Evolutionary conservation across 2,113 vertebrate species (phyloP).

Genomic region (Ceyx melanurus): DNA sequence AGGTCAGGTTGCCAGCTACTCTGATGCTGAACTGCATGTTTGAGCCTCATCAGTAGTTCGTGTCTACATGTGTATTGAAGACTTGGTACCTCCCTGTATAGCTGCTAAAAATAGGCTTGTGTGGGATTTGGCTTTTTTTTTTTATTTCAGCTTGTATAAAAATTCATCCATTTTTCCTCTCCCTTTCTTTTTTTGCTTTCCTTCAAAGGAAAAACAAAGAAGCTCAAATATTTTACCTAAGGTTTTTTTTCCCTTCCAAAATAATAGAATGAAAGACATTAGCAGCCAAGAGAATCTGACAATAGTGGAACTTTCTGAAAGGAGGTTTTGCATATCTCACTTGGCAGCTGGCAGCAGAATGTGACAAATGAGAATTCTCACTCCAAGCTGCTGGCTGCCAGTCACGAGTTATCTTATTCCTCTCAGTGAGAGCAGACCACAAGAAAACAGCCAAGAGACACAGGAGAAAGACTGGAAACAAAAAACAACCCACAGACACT

Average conservation of each 20-base stretch:
- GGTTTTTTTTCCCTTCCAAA: background rate
- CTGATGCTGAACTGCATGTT: background rate
- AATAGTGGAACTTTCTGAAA: slow-evolving; percentile 46
- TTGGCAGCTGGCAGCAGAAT: slow-evolving; percentile 54
- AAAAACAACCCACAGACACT: too few species aligned
- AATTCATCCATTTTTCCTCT: background rate
- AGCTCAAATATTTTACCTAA: slow-evolving; percentile 20
- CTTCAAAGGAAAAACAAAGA: background rate
- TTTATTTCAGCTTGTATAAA: background rate
- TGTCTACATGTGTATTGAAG: background rate
- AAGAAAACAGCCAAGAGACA: background rate
- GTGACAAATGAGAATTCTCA: slow-evolving; percentile 62
- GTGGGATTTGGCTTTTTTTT: accelerated
- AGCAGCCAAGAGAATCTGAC: slow-evolving; percentile 39
- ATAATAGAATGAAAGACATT: slow-evolving; percentile 2
- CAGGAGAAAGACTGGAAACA: background rate
- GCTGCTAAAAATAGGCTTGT: background rate
- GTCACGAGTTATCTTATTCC: slow-evolving; percentile 57
- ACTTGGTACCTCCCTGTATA: background rate
- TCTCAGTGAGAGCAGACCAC: slow-evolving; percentile 17
- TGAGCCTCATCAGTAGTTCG: background rate
- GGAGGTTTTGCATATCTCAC: slow-evolving; percentile 49
- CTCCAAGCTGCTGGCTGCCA: slow-evolving; percentile 57
- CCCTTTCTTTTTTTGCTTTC: background rate
- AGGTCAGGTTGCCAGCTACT: background rate